phyloP scores from a whole-genome alignment of 1,140 invertebrate species.

The Periplaneta americana region DNA sequence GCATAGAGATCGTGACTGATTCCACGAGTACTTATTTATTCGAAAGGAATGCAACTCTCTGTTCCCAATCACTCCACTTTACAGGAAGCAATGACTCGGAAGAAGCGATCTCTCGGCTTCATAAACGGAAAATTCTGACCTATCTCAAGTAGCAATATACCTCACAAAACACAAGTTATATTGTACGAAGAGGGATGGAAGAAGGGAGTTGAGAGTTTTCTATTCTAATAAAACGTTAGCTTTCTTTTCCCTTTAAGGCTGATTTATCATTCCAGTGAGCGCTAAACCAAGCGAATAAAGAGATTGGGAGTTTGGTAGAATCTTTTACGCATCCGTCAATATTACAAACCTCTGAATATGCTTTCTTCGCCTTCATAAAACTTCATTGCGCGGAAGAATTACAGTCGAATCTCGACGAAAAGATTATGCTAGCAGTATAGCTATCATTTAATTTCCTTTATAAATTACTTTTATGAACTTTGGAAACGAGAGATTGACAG shows the following conservation, averaged over 20 bases:
- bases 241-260: neutral
- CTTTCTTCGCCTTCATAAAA: neutral
- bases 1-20: too few species aligned
- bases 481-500: too few species aligned
- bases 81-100: neutral
- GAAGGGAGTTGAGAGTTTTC: neutral
- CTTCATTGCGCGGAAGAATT: neutral
- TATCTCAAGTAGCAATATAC: neutral
- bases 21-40: too few species aligned
- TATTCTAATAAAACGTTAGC: neutral
- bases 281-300: neutral
- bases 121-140: neutral
- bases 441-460: neutral
- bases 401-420: neutral
- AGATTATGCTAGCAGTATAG: neutral
- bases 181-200: neutral
- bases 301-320: neutral
- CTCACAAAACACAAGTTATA: too few species aligned
- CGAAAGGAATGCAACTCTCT: too few species aligned
- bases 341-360: neutral
- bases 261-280: neutral
- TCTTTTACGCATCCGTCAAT: neutral
- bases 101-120: neutral
- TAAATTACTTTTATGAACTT: neutral
- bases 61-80: neutral